Evolutionary conservation across 2,797 vertebrate genomes (phyloP).

Genomic region (Novumbra hubbsi): DNA sequence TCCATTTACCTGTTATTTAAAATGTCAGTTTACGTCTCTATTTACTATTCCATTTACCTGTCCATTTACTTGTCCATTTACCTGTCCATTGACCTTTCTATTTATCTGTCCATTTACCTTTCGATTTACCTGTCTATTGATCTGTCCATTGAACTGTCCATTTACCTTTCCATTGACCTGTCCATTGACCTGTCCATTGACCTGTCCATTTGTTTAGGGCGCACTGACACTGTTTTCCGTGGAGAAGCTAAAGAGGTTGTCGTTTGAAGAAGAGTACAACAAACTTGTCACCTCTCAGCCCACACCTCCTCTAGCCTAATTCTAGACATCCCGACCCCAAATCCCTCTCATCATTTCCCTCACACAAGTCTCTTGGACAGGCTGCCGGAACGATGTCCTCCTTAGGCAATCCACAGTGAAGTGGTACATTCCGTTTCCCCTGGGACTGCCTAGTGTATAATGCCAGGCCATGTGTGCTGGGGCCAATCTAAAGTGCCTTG

Average conservation of each 20-base stretch:
- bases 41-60: background rate
- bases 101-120: constrained; percentile 1
- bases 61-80: background rate
- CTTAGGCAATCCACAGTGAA: background rate
- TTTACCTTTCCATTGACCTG: background rate
- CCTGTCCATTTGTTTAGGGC: constrained; percentile 54
- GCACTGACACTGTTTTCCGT: constrained; percentile 79
- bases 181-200: background rate
- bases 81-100: background rate
- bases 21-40: too few species aligned
- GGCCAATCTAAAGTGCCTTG: background rate
- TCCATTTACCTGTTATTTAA: too few species aligned
- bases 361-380: background rate
- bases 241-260: constrained; percentile 86
- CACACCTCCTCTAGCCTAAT: constrained; percentile 52
- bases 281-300: constrained; percentile 82
- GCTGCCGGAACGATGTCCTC: background rate
- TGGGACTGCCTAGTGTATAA: background rate
- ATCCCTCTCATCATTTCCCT: background rate
- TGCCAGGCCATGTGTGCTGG: background rate
- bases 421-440: background rate
- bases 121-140: background rate
- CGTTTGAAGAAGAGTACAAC: constrained; percentile 95
- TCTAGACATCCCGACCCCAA: background rate
- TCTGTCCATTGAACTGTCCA: background rate